Evolutionary conservation across 2,113 vertebrate species (phyloP), one percentile per base, ranked within the genome.

Genomic region (Phaethon lepturus): DNA sequence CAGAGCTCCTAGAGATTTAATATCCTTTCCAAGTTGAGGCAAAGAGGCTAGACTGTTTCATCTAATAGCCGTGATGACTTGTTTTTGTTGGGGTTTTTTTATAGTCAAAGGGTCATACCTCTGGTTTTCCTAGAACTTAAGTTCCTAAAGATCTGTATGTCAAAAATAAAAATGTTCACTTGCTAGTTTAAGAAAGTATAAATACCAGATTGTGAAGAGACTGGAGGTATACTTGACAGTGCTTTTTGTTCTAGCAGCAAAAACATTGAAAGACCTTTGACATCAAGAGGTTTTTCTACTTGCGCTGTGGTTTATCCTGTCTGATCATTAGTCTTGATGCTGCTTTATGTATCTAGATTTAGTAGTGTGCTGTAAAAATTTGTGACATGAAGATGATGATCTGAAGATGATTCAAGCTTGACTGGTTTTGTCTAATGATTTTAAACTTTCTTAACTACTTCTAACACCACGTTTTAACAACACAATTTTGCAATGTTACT

Each of bases 1-100:
- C 98, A 99, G 99, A 99, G 99, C 99, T 97, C 99, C 99, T 98
- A 99, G 99, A 99, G 99, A 99, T 98, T 98, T 99, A 99, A 99
- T 99, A 99, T 99, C 99, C 99, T 99, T 99, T 98, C 49, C 63
- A 68, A 73, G 40, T 47, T 95, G 60, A 26, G 31, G 13, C 90
- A 50, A 25, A 91, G 69, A 58, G 44, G 19, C 73, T 67, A 72
- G 47, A 29, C 38, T 91, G 33, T 68, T 92, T 68, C 3, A 29
- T 53, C 3, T 66, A 31, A 17, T 64, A 74, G 28, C 55, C 2
- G 5, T 11, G 22, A 53, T 10, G 24, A 52, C 28, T 73, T 75
- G 19, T 31, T 67, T 88, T 90, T 17, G n/a, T 47, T 38, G 38
- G 38, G 38, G 38, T 38, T 38, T 38, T 76, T 68, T 64, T 62